These are phyloP conservation scores for Leptogaster cylindrica DNA, from an alignment of 2,888 invertebrate genomes.

Conservation along the genomic window DNA sequence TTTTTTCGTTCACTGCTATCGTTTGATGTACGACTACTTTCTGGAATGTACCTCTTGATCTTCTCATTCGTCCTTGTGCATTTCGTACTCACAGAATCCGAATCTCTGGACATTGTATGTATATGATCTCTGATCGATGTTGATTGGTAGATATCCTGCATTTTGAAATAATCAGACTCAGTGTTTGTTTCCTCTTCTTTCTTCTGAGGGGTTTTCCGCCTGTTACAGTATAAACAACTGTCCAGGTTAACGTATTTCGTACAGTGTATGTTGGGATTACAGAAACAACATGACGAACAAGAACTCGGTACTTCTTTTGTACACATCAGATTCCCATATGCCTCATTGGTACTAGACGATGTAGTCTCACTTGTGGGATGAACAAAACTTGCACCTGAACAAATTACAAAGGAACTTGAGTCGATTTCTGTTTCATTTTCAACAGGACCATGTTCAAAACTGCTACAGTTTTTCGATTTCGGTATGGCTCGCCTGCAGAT, in stretches of 20 bases:
- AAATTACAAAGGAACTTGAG: slow-evolving; percentile 38
- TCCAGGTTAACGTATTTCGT: neutral
- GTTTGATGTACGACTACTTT: slow-evolving; percentile 37
- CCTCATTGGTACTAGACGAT: slow-evolving; percentile 9
- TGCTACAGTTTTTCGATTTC: slow-evolving; percentile 16
- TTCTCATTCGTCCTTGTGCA: slow-evolving; percentile 48
- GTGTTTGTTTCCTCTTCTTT: slow-evolving; percentile 44
- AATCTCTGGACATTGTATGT: slow-evolving; percentile 47
- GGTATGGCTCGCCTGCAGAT: slow-evolving; percentile 44
- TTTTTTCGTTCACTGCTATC: neutral
- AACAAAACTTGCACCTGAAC: slow-evolving; percentile 25
- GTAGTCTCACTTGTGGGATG: slow-evolving; percentile 16
- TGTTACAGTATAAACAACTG: slow-evolving; percentile 43
- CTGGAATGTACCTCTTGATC: slow-evolving; percentile 45
- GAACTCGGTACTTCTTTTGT: neutral
- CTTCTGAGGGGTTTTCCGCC: slow-evolving; percentile 40
- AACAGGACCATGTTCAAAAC: neutral
- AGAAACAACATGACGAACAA: slow-evolving; percentile 47
- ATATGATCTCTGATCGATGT: slow-evolving; percentile 47
- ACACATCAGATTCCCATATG: neutral
- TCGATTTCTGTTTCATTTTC: slow-evolving; percentile 35
- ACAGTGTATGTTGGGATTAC: slow-evolving; percentile 48
- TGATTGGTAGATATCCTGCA: slow-evolving; percentile 44
- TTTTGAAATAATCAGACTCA: slow-evolving; percentile 43
- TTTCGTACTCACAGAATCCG: slow-evolving; percentile 48